phyloP scores from a whole-genome alignment of 1,140 invertebrate species.

The Drosophila miranda region DNA sequence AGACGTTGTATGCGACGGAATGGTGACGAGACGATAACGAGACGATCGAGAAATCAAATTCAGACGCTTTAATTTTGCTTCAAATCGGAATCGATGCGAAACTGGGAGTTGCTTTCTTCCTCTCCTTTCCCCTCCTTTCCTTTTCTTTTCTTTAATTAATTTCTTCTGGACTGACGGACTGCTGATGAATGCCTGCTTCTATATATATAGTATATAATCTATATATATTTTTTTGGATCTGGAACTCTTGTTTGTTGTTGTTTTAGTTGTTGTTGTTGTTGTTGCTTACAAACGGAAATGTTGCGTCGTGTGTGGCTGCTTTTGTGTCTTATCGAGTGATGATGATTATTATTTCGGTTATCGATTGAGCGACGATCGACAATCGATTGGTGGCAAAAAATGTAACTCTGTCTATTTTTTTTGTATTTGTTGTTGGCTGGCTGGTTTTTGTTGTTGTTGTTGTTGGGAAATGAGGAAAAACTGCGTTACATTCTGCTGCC shows the following conservation, averaged over 20 bases:
- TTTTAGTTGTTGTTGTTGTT: slow-evolving; percentile 37
- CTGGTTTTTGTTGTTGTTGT: slow-evolving; percentile 61
- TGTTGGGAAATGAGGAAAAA: slow-evolving; percentile 70
- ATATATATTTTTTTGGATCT: slow-evolving; percentile 26
- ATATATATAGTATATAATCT: slow-evolving; percentile 11
- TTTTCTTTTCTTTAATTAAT: no score
- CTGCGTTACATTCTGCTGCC: slow-evolving; percentile 70
- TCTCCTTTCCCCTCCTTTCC: slow-evolving; percentile 12
- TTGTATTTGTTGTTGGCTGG: slow-evolving; percentile 78
- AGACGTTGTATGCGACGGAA: slow-evolving; percentile 53
- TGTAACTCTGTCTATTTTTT: slow-evolving; percentile 76
- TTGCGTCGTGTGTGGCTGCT: slow-evolving; percentile 34
- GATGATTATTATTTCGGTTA: slow-evolving; percentile 36
- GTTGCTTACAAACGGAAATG: slow-evolving; percentile 68
- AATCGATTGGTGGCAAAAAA: slow-evolving; percentile 61
- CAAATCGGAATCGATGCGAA: slow-evolving; percentile 70
- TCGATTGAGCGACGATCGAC: slow-evolving; percentile 28
- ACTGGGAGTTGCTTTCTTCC: slow-evolving; percentile 44
- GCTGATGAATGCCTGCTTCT: slow-evolving; percentile 33
- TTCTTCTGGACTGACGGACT: slow-evolving; percentile 46
- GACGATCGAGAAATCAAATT: slow-evolving; percentile 66
- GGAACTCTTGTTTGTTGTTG: slow-evolving; percentile 40
- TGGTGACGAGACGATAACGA: slow-evolving; percentile 52
- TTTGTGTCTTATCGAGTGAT: slow-evolving; percentile 48
- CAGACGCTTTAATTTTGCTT: slow-evolving; percentile 79